phyloP scores from a whole-genome alignment of 2,888 invertebrate species.

The Leucania comma region DNA sequence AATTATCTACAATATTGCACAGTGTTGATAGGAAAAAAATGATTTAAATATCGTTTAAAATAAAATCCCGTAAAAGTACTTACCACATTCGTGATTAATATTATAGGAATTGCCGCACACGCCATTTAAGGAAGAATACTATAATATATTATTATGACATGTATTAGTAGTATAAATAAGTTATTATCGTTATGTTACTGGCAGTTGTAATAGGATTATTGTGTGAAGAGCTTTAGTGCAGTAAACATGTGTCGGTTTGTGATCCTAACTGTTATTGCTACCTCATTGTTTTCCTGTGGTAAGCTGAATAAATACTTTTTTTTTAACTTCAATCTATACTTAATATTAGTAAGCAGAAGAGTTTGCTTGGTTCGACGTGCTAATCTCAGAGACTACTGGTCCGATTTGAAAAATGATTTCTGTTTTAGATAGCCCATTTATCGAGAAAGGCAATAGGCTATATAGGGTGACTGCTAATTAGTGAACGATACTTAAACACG shows the following conservation, averaged over 20 bases:
- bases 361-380: no score
- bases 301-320: conserved; percentile 3
- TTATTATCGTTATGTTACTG: background rate
- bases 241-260: conserved; percentile 44
- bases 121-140: conserved; percentile 45
- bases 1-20: background rate
- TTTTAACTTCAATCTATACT: no score
- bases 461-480: no score
- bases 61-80: no score
- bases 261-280: background rate
- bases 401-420: no score
- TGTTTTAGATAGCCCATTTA: no score
- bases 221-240: conserved; percentile 3
- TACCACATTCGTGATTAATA: no score
- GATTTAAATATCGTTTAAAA: conserved; percentile 1
- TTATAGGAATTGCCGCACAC: conserved; percentile 12
- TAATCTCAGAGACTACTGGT: no score
- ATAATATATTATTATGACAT: background rate
- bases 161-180: conserved; percentile 10
- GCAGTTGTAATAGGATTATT: conserved; percentile 16
- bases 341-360: no score
- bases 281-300: conserved; percentile 29
- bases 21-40: background rate
- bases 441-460: no score
- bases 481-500: no score